Evolutionary conservation across 2,113 vertebrate species (phyloP).

Genomic region (Salminus brasiliensis): DNA sequence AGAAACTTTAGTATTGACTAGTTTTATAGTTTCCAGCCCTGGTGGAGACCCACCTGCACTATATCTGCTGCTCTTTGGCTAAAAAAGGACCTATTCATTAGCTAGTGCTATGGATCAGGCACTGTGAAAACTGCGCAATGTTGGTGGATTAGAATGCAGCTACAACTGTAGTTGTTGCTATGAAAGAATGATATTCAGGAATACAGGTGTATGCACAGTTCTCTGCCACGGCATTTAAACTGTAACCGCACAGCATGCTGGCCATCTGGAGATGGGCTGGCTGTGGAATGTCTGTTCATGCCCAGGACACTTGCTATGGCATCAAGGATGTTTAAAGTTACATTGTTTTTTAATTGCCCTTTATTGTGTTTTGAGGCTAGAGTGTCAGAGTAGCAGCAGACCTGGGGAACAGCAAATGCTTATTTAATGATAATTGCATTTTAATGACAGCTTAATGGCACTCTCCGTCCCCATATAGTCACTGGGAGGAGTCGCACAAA

Average conservation of each 20-base stretch:
- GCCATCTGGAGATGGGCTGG: constrained; percentile 3
- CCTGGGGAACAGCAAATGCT: constrained; percentile 66
- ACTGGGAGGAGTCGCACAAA: constrained; percentile 45
- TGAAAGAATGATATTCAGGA: no score
- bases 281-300: not conserved
- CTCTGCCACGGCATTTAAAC: not conserved
- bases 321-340: constrained; percentile 27
- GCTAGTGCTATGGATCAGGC: no score
- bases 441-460: constrained; percentile 76
- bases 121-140: no score
- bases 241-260: not conserved
- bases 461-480: constrained; percentile 59
- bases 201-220: not conserved
- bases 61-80: no score
- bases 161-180: no score
- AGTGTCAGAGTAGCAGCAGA: constrained; percentile 58
- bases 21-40: no score
- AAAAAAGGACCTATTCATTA: no score
- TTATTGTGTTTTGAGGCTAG: constrained; percentile 69
- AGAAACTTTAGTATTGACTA: no score
- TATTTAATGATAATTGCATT: constrained; percentile 74
- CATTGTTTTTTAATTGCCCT: constrained; percentile 65
- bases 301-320: constrained; percentile 14
- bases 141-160: no score
- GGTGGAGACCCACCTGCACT: no score